Percentiles rank a stretch among this genome's conserved stretches.
These are phyloP conservation scores for Platerodrilus igneus DNA, from an alignment of 2,888 invertebrate genomes.

Conservation along the genomic window DNA sequence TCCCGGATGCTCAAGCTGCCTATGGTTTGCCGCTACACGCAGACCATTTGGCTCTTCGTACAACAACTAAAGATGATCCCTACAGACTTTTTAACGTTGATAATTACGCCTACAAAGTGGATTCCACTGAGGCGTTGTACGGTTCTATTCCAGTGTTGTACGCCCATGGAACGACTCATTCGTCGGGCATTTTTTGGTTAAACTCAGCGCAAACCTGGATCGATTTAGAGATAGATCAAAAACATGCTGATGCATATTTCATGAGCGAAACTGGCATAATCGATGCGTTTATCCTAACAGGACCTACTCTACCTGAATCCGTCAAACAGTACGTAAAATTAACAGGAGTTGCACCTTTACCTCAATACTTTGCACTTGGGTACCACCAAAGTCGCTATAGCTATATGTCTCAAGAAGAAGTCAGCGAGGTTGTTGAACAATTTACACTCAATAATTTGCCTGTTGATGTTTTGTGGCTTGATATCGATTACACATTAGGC, in stretches of 20 bases:
- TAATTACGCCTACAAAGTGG: conserved; percentile 94
- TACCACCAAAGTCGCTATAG: conserved; percentile 98
- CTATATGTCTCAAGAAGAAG: conserved; percentile 72
- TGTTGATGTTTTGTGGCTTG: conserved; percentile 93
- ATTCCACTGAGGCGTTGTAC: conserved; percentile 89
- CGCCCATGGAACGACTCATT: conserved; percentile 52
- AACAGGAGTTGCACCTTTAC: conserved; percentile 84
- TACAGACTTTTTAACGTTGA: conserved; percentile 91
- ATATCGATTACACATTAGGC: conserved; percentile 94
- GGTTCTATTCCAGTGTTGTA: conserved; percentile 91
- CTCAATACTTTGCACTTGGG: conserved; percentile 80
- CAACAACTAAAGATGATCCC: conserved; percentile 70
- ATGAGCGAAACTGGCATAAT: conserved; percentile 94
- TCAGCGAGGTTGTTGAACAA: conserved; percentile 70
- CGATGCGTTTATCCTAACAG: conserved; percentile 86
- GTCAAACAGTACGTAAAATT: conserved; percentile 80
- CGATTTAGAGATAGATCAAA: conserved; percentile 30
- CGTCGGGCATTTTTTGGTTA: conserved; percentile 18
- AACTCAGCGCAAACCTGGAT: conserved; percentile 19
- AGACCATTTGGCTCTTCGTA: conserved; percentile 73
- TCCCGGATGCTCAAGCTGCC: too few relatives aligned
- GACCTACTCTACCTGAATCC: conserved; percentile 76
- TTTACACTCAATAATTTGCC: conserved; percentile 91
- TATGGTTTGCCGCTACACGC: conserved; percentile 95
- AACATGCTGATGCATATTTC: conserved; percentile 63